Evolutionary conservation across 2,888 invertebrate genomes (phyloP).

Genomic region (Azorinus chamasolen): DNA sequence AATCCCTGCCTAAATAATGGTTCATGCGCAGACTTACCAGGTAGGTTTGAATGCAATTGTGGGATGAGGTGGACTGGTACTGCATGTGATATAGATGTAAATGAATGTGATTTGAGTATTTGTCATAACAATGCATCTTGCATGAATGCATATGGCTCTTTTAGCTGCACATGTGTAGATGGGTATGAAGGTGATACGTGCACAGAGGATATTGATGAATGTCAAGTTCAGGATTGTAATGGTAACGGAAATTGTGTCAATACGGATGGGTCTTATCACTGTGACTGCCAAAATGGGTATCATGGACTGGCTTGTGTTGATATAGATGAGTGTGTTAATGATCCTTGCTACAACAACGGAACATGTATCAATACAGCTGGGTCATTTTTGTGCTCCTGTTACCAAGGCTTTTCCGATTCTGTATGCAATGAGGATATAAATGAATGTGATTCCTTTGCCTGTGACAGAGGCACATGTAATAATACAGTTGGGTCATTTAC

Average conservation of each 20-base stretch:
- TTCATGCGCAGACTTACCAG: slow-evolving; percentile 16
- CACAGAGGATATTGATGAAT: slow-evolving; percentile 15
- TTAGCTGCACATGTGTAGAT: slow-evolving; percentile 18
- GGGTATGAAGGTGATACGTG: slow-evolving; percentile 28
- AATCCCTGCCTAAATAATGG: slow-evolving; percentile 1
- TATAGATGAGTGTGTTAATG: slow-evolving; percentile 61
- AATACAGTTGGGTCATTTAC: slow-evolving; percentile 52
- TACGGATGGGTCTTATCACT: slow-evolving; percentile 52
- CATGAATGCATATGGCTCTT: slow-evolving; percentile 36
- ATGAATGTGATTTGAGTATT: slow-evolving; percentile 6
- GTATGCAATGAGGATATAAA: slow-evolving; percentile 32
- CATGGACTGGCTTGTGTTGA: slow-evolving; percentile 41
- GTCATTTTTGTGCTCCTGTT: slow-evolving; percentile 63
- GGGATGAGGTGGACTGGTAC: neutral
- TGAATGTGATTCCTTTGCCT: slow-evolving; percentile 30
- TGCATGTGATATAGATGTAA: slow-evolving; percentile 8
- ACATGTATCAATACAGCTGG: slow-evolving; percentile 62
- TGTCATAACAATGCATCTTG: slow-evolving; percentile 20
- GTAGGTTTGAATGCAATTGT: slow-evolving; percentile 14
- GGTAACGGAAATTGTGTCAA: slow-evolving; percentile 63
- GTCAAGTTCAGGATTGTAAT: slow-evolving; percentile 1
- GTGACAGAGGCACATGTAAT: slow-evolving; percentile 3
- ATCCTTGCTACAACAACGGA: slow-evolving; percentile 65
- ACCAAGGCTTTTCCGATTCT: slow-evolving; percentile 52
- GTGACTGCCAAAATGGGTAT: slow-evolving; percentile 60